Conservation (phyloP, 2,113 vertebrate genomes). For the Callopanchax toddi region DNA sequence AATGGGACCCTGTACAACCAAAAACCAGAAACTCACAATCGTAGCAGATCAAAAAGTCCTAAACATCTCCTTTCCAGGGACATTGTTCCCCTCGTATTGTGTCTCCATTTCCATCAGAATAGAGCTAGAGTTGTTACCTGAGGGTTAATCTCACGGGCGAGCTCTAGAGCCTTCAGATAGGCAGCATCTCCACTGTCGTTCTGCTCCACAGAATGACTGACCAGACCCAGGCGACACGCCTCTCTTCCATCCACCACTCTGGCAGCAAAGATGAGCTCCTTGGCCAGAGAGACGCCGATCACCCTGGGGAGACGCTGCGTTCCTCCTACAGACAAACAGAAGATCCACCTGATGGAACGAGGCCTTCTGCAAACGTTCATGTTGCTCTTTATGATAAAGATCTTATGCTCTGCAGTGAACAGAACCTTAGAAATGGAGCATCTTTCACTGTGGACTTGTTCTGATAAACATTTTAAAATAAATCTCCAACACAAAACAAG, state of each 20-base stretch:
- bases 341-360: background rate
- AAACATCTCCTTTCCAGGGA: no score
- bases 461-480: background rate
- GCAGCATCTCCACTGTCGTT: slow-evolving; percentile 91
- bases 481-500: background rate
- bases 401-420: no score
- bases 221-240: slow-evolving; percentile 87
- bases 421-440: background rate
- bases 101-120: no score
- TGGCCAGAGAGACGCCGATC: slow-evolving; percentile 89
- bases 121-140: slow-evolving; percentile 88
- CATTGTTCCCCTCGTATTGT: no score
- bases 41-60: background rate
- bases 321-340: slow-evolving; percentile 80
- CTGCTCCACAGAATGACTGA: slow-evolving; percentile 91
- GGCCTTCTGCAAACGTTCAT: background rate
- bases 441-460: background rate
- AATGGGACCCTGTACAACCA: slow-evolving; percentile 88
- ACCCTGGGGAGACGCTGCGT: slow-evolving; percentile 92
- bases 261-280: slow-evolving; percentile 96
- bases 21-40: background rate
- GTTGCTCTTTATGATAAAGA: no score
- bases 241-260: slow-evolving; percentile 88
- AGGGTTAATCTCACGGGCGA: slow-evolving; percentile 92
- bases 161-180: slow-evolving; percentile 88